Evolutionary conservation across 1,140 invertebrate species (phyloP).

Genomic region (Propsilocerus akamusi): DNA sequence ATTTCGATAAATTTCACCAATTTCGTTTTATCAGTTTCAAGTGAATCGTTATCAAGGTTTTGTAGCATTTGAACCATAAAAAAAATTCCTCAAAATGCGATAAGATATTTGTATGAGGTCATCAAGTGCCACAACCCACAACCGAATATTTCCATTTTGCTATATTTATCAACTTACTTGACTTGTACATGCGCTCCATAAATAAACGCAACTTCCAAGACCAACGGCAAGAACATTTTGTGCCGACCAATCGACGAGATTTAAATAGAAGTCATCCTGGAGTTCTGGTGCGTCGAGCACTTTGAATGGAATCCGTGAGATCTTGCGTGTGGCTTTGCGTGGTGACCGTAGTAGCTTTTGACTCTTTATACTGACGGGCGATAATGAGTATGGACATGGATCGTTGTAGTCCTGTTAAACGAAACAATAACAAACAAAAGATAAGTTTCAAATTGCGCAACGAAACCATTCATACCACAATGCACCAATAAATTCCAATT

Average conservation of each 20-base stretch:
- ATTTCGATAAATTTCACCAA: neutral
- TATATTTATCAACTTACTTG: conserved; percentile 40
- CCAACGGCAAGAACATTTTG: conserved; percentile 99
- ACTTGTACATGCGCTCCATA: conserved; percentile 98
- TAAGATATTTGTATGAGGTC: too few species aligned
- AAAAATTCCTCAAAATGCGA: neutral
- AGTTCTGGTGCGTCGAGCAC: conserved; percentile 95
- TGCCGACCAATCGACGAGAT: conserved; percentile 98
- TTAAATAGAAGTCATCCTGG: conserved; percentile 98
- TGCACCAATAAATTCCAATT: too few species aligned
- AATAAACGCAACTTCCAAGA: conserved; percentile 91
- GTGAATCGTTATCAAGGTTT: neutral
- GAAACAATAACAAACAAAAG: conserved; percentile 31
- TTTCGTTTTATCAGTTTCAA: neutral
- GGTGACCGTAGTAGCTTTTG: conserved; percentile 87
- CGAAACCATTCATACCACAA: too few species aligned
- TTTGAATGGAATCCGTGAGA: conserved; percentile 94
- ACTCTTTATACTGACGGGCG: conserved; percentile 83
- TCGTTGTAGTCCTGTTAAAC: conserved; percentile 37
- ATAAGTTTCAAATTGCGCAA: too few species aligned
- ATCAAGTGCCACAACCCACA: too few species aligned
- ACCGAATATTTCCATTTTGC: too few species aligned
- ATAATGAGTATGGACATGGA: conserved; percentile 73
- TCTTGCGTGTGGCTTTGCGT: conserved; percentile 87
- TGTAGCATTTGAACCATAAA: neutral